Evolutionary conservation across 1,140 invertebrate species (phyloP), one percentile per base, ranked within the genome.

Genomic region (Drosophila insularis): DNA sequence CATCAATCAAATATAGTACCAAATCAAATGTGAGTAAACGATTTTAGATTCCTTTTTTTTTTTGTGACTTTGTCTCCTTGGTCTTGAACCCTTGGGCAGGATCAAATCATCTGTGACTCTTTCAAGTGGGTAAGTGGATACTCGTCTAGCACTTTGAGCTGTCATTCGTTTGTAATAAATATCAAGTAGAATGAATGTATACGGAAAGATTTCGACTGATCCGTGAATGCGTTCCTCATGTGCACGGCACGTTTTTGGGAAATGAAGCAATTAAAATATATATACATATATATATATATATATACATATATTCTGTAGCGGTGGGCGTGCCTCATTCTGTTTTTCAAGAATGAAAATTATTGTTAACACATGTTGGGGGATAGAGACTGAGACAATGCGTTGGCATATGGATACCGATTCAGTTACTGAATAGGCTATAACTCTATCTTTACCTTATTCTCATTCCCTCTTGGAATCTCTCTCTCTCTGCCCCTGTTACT

Each of bases 151-250:
- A 84, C 80, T 84, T 75, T 60, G 31, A 50, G 39, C 46, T 82
- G 78, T 87, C 81, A 86, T 87, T 86, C 81, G 81, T 72, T 85
- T 56, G 78, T 64, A 86, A 86, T 86, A 86, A 86, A 86, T 86
- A 78, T 81, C 40, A 67, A 55, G 21, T 17, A 65, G 32, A 62
- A 40, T 59, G 54, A 32, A 35, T 35, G 32, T 35, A 8, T 0
- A 31, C 5, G 31, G 31, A 32, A 37, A 37, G 35, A 37, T 37
- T 11, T 37, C 10, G 35, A 37, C 35, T 13, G 35, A 37, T 37
- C 32, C 32, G 32, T 35, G 32, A 27, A 35, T 35, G 32, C 32
- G 7, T 35, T 35, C 11, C 35, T 35, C 69, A 71, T 65, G 55
- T 76, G 78, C 60, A 46, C 32, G 66, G 50, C 64, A 59, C 53